A percentile compares a stretch with the other conserved stretches of the same genome.
phyloP scores from a whole-genome alignment of 2,888 invertebrate species.

The Rotaria magnacalcarata region DNA sequence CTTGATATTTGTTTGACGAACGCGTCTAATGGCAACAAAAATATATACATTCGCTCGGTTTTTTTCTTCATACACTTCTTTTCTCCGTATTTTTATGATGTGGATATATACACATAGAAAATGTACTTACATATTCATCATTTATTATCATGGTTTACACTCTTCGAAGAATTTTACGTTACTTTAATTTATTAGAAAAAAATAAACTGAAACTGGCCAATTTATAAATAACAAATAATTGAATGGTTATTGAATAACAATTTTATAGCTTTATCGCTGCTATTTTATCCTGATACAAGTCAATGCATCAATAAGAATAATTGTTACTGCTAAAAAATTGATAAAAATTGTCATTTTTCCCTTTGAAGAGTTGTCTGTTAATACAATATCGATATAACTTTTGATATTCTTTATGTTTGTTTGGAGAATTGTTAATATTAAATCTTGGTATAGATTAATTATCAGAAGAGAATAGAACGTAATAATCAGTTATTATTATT shows the following conservation, averaged over 20 bases:
- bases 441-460: no score
- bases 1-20: neutral
- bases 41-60: neutral
- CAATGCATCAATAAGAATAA: no score
- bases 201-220: constrained; percentile 1
- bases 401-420: no score
- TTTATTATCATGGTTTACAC: neutral
- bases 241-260: neutral
- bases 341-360: no score
- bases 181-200: neutral
- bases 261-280: no score
- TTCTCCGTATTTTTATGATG: neutral
- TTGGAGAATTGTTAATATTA: no score
- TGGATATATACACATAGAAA: neutral
- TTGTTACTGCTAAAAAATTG: no score
- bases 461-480: no score
- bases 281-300: no score
- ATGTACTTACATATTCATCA: neutral
- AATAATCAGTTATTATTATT: no score
- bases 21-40: neutral
- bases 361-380: no score
- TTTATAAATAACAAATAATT: neutral
- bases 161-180: neutral
- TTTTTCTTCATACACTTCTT: neutral
- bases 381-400: no score